Base-by-base conservation (phyloP, 2,888 invertebrate genomes). In the Tanypteryx hageni region DNA sequence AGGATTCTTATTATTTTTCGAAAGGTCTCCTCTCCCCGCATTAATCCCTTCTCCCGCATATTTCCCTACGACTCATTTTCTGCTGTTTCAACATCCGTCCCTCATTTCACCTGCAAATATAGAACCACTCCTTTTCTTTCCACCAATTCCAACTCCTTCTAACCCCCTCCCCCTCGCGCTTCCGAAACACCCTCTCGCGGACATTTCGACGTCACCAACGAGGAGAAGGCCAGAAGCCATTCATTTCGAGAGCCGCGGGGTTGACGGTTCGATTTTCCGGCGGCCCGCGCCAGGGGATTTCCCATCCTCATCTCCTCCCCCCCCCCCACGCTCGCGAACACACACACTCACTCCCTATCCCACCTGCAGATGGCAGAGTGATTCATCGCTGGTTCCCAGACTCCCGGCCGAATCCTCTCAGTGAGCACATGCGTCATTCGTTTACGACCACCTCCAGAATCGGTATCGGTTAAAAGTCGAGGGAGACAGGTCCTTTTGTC, bases 351-450 rank as follows among this genome's bases (percentile, higher is more conserved):
- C 61, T 61, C 31, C 61, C 61, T 61, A 27, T 59, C 58, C 61
- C 64, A 89, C 89, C 89, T 89, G 64, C 89, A 68, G 89, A 68
- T 89, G 89, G 86, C 86, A 86, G 86, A 2, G 61, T 86, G 86
- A 86, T 86, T 61, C 86, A 86, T 86, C 31, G 61, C 86, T 2
- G n/a, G n/a, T 61, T 61, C 86, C 86, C 18, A 44, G 83, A 83
- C 83, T 83, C 57, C 8, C 57, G 16, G n/a, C n/a, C n/a, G 56
- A 18, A 7, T n/a, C 56, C 44, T 14, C 83, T 44, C 83, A 27
- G 57, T n/a, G 57, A 18, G 89, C 58, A 61, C 31, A 89, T 89
- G 64, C 56, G 44, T 89, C 89, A 89, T 68, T 68, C 89, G 22
- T 61, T 61, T 31, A 59, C 59, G 27, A 31, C 27, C 64, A 56